These are phyloP conservation scores for Bambusicola thoracicus DNA, from an alignment of 2,113 vertebrate genomes.

Conservation along the genomic window DNA sequence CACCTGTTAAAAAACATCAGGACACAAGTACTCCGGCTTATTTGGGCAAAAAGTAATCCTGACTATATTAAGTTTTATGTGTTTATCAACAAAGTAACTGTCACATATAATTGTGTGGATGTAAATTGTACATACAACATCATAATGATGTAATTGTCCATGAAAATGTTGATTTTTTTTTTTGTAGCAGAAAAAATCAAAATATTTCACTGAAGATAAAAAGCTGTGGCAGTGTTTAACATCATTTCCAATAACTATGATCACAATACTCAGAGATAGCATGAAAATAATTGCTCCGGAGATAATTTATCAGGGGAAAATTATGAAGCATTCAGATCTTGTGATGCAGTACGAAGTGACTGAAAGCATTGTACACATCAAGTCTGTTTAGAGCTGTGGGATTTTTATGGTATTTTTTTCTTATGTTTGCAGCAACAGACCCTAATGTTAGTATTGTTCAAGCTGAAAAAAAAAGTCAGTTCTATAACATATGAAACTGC, in stretches of 20 bases:
- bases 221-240: not conserved
- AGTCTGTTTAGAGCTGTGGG: not conserved
- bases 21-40: not conserved
- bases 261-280: not conserved
- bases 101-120: not conserved
- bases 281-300: not conserved
- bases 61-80: not conserved
- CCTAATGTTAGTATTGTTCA: not conserved
- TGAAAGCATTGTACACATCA: rapidly evolving
- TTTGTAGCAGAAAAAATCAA: not conserved
- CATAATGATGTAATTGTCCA: not conserved
- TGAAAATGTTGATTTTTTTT: not conserved
- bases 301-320: not conserved
- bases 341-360: not conserved
- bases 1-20: not conserved
- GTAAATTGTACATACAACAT: not conserved
- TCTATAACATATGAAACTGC: not conserved
- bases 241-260: not conserved
- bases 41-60: not conserved
- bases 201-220: not conserved
- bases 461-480: not conserved
- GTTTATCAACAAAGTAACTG: not conserved
- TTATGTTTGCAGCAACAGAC: rapidly evolving
- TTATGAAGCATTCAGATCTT: not conserved
- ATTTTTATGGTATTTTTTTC: not conserved